Evolutionary conservation across 2,113 vertebrate genomes (phyloP).

Genomic region (Pangasianodon hypophthalmus): DNA sequence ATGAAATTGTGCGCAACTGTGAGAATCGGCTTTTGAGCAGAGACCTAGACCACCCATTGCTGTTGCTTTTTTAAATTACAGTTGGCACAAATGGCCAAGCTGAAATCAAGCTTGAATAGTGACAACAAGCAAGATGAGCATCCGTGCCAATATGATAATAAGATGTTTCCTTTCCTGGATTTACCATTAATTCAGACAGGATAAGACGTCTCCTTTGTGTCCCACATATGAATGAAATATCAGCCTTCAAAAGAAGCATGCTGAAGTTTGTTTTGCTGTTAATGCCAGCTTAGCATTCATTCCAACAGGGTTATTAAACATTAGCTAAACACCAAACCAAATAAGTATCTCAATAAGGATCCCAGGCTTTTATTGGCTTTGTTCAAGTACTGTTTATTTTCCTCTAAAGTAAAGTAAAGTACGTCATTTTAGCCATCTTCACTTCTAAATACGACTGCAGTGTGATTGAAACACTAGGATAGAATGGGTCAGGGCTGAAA

Average conservation of each 20-base stretch:
- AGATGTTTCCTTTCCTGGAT: neutral
- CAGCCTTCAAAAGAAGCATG: neutral
- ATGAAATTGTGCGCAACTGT: neutral
- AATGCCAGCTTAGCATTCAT: neutral
- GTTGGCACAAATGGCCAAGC: neutral
- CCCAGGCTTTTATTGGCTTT: neutral
- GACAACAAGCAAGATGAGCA: neutral
- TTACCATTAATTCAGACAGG: neutral
- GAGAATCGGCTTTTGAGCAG: neutral
- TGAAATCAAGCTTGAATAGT: neutral
- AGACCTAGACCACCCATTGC: neutral
- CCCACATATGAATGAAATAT: neutral
- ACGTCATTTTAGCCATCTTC: neutral
- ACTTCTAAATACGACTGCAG: neutral
- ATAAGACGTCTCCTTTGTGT: neutral
- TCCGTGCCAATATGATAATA: neutral
- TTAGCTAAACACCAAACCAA: neutral
- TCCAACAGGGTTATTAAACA: neutral
- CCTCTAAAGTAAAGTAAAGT: neutral
- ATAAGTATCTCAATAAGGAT: neutral
- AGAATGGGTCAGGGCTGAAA: no score
- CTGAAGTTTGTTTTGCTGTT: no score
- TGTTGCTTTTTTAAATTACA: neutral
- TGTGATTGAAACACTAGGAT: neutral
- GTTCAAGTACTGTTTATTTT: neutral